Conservation (phyloP, 2,888 invertebrate genomes). For the Drosophila barbarae region DNA sequence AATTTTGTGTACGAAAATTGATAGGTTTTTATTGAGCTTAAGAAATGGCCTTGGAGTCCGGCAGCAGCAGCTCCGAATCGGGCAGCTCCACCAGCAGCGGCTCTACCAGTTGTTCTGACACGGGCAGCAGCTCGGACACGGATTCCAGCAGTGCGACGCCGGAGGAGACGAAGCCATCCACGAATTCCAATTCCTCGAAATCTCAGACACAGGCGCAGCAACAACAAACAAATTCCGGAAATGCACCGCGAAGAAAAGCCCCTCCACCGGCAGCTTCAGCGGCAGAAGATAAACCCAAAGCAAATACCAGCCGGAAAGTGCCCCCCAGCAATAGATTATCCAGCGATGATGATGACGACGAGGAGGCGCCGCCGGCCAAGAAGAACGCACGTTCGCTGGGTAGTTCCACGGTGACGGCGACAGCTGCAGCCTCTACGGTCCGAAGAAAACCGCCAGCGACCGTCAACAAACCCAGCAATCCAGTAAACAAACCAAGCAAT, state of each 20-base stretch:
- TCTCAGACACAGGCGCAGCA: constrained; percentile 30
- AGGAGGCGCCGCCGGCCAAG: constrained; percentile 69
- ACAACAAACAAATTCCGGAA: constrained; percentile 17
- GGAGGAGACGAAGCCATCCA: constrained; percentile 66
- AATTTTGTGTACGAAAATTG: constrained; percentile 27
- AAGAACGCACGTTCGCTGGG: constrained; percentile 52
- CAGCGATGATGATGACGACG: constrained; percentile 82
- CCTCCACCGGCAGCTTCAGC: constrained; percentile 1
- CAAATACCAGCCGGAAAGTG: not conserved
- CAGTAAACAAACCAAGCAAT: constrained; percentile 15
- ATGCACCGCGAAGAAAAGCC: constrained; percentile 15
- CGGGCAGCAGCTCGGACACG: constrained; percentile 82
- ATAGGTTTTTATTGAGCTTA: constrained; percentile 7
- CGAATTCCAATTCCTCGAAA: constrained; percentile 12
- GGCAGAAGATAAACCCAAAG: constrained; percentile 23
- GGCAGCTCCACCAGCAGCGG: constrained; percentile 85
- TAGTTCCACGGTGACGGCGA: constrained; percentile 29
- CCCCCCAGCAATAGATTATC: constrained; percentile 75
- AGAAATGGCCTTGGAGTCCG: constrained; percentile 44
- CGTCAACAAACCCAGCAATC: constrained; percentile 14
- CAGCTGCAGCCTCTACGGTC: constrained; percentile 47
- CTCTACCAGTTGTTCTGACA: constrained; percentile 85
- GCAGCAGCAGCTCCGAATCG: constrained; percentile 81
- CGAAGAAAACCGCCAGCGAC: constrained; percentile 44
- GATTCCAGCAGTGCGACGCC: constrained; percentile 82